Evolutionary conservation across 2,888 invertebrate species (phyloP), one percentile per base, ranked within the genome.

Genomic region (Mesoligia furuncula): DNA sequence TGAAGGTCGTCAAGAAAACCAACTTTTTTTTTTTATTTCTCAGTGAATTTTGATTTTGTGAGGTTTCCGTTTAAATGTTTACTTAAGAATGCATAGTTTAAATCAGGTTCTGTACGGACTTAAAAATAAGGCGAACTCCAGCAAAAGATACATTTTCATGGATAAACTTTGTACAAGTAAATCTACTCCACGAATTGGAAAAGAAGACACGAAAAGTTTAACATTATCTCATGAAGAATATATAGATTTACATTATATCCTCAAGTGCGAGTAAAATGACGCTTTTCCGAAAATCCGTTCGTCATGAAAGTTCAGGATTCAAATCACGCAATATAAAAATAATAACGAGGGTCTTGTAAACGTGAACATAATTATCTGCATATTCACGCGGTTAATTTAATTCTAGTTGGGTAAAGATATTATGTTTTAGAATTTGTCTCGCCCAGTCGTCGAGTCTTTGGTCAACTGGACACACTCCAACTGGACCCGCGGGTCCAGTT

Each of bases 371-470:
- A n/a, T n/a, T n/a, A 13, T n/a, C n/a, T 68, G 11, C 51, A 81
- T 68, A 79, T 81, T 75, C 72, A 48, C 61, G 39, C 36, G 59
- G 62, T 75, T 51, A 62, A 64, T 64, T 62, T 75, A 66, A 70
- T 75, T 79, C 51, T 54, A 54, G 39, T 64, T 69, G 39, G 20
- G 73, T 67, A 9, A 81, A 82, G 36, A 45, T 67, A 36, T 72
- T 70, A 17, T 62, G 36, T 70, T 57, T 66, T 42, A 48, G 62
- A 78, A 59, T 31, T 61, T 11, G 5, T 36, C 11, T 17, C 45
- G n/a, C 36, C 54, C 45, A 67, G 20, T 48, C 7, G 31, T 31
- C 66, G n/a, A n/a, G n/a, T n/a, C n/a, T n/a, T n/a, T n/a, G n/a
- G n/a, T n/a, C n/a, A n/a, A n/a, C n/a, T n/a, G n/a, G n/a, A n/a